Percentiles rank a stretch among this genome's conserved stretches.
Conservation (phyloP, 2,888 invertebrate genomes). For the Sinhomidia bicolor region DNA sequence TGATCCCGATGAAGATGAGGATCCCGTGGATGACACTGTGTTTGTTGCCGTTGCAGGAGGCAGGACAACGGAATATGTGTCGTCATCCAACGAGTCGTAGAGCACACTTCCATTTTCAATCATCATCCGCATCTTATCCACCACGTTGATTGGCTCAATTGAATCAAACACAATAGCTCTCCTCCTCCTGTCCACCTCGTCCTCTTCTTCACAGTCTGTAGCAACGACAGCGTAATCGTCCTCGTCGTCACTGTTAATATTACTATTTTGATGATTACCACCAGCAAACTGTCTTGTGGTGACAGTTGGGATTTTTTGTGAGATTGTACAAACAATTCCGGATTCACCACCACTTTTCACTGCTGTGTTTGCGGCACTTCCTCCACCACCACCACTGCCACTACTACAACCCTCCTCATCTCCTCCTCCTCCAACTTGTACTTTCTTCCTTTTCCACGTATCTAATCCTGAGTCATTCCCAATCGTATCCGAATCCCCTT, state of each 20-base stretch:
- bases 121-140: slow-evolving; percentile 60
- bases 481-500: slow-evolving; percentile 51
- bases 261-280: not conserved
- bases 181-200: not conserved
- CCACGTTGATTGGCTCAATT: not conserved
- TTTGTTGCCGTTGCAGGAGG: not conserved
- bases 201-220: slow-evolving; percentile 39
- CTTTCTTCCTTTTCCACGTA: slow-evolving; percentile 77
- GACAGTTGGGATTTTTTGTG: slow-evolving; percentile 74
- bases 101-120: slow-evolving; percentile 70
- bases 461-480: slow-evolving; percentile 79
- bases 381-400: slow-evolving; percentile 25
- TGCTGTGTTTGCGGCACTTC: too few species aligned
- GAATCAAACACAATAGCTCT: not conserved
- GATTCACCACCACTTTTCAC: slow-evolving; percentile 59
- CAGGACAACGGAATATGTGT: slow-evolving; percentile 40
- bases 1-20: not conserved
- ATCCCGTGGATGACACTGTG: slow-evolving; percentile 11
- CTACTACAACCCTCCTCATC: slow-evolving; percentile 37
- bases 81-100: slow-evolving; percentile 70
- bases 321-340: slow-evolving; percentile 80
- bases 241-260: slow-evolving; percentile 31
- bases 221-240: slow-evolving; percentile 36
- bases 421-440: not conserved
- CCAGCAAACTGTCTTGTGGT: not conserved